Conservation (phyloP, 2,797 vertebrate species). For the Arnoldichthys spilopterus region DNA sequence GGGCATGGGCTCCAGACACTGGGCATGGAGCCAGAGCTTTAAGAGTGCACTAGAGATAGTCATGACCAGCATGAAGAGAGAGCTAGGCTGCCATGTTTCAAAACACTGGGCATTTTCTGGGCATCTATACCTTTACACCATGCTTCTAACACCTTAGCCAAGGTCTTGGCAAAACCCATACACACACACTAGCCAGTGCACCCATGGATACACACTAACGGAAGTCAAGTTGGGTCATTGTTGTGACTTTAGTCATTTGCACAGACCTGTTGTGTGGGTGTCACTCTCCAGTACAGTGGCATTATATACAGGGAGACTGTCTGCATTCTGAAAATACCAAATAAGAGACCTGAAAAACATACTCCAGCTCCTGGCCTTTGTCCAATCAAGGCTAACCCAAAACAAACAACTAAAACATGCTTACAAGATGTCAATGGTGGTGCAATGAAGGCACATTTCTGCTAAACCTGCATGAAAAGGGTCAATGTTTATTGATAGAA, state of each 20-base stretch:
- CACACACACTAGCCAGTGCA: not conserved
- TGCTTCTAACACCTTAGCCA: too few relatives aligned
- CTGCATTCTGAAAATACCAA: not conserved
- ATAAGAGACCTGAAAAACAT: conserved; percentile 17
- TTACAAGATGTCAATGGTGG: not conserved
- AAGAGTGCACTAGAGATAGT: conserved; percentile 18
- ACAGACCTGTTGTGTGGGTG: conserved; percentile 1
- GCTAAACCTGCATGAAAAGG: not conserved
- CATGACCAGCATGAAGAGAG: conserved; percentile 32
- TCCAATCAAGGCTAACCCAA: not conserved
- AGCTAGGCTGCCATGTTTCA: conserved; percentile 11
- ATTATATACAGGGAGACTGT: not conserved
- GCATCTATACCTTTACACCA: too few relatives aligned
- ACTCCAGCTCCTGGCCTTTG: too few relatives aligned
- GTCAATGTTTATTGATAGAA: too few relatives aligned
- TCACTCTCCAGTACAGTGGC: conserved; percentile 10
- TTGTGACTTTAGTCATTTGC: conserved; percentile 37
- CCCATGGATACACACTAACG: not conserved
- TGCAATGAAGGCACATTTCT: not conserved
- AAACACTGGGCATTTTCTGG: not conserved
- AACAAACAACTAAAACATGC: conserved; percentile 3
- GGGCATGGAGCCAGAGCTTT: conserved; percentile 2
- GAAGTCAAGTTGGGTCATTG: conserved; percentile 26
- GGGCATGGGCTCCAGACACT: not conserved
- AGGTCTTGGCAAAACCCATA: too few relatives aligned